These are phyloP conservation scores for Pedetes capensis DNA, from an alignment of 2,113 vertebrate species.

Conservation along the genomic window DNA sequence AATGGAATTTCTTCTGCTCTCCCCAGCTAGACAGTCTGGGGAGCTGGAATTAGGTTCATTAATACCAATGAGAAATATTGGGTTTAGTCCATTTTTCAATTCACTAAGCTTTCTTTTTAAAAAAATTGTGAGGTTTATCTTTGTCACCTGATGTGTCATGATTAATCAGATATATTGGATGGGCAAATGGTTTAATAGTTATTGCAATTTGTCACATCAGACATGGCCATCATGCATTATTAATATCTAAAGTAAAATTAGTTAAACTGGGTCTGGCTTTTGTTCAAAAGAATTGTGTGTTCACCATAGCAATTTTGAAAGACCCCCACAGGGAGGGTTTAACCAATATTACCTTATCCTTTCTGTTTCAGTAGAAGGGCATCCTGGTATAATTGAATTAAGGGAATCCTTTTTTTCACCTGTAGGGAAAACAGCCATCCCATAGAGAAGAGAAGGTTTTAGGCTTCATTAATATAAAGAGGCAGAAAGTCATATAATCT, in stretches of 20 bases:
- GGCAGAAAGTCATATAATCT: not conserved
- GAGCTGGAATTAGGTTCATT: constrained; percentile 40
- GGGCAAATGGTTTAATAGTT: constrained; percentile 74
- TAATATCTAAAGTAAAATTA: constrained; percentile 71
- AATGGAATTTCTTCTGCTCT: not conserved
- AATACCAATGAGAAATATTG: constrained; percentile 56
- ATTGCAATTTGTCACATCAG: constrained; percentile 73
- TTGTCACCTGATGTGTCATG: constrained; percentile 70
- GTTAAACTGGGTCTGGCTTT: constrained; percentile 42
- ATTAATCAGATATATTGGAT: constrained; percentile 75
- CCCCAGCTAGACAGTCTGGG: not conserved
- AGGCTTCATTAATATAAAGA: constrained; percentile 26
- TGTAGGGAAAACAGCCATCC: not conserved
- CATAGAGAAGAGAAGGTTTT: not conserved
- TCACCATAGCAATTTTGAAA: not conserved
- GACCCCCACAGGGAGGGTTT: not conserved
- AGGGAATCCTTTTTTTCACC: constrained; percentile 4
- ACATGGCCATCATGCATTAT: constrained; percentile 69
- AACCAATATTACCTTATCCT: constrained; percentile 2
- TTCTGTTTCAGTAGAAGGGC: constrained; percentile 7
- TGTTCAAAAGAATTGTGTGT: constrained; percentile 27
- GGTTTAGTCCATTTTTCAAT: constrained; percentile 59
- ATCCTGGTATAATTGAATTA: constrained; percentile 11
- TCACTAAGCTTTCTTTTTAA: constrained; percentile 66
- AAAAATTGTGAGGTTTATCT: constrained; percentile 69